Evolutionary conservation across 2,797 vertebrate species (phyloP).

Genomic region (Chaetophractus vellerosus): DNA sequence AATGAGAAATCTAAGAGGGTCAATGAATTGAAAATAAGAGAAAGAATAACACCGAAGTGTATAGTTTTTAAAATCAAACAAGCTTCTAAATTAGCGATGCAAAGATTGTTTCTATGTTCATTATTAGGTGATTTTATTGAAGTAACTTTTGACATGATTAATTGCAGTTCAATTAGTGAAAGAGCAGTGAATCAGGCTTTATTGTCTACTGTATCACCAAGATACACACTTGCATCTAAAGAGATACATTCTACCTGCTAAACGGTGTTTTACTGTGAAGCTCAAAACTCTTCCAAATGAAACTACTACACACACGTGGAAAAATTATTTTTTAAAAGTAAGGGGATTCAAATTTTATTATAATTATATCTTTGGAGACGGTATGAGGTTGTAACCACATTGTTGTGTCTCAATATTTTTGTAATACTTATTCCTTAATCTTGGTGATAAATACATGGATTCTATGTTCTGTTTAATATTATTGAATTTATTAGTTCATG

Average conservation of each 20-base stretch:
- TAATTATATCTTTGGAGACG: background rate
- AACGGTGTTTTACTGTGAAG: background rate
- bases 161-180: background rate
- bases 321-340: constrained; percentile 44
- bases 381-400: background rate
- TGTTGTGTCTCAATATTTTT: background rate
- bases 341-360: background rate
- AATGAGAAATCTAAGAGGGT: background rate
- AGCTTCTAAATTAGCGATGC: background rate
- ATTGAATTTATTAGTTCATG: background rate
- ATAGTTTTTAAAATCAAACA: background rate
- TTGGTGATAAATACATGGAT: background rate
- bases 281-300: background rate
- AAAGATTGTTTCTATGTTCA: background rate
- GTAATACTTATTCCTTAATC: background rate
- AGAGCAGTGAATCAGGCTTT: background rate
- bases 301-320: background rate
- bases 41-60: background rate
- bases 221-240: background rate
- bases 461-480: background rate
- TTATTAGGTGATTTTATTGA: background rate
- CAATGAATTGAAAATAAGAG: background rate
- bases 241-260: background rate
- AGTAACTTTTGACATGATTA: background rate
- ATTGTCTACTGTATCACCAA: background rate